These are phyloP conservation scores for Zygogramma bicolorata DNA, from an alignment of 2,888 invertebrate genomes.

Conservation along the genomic window DNA sequence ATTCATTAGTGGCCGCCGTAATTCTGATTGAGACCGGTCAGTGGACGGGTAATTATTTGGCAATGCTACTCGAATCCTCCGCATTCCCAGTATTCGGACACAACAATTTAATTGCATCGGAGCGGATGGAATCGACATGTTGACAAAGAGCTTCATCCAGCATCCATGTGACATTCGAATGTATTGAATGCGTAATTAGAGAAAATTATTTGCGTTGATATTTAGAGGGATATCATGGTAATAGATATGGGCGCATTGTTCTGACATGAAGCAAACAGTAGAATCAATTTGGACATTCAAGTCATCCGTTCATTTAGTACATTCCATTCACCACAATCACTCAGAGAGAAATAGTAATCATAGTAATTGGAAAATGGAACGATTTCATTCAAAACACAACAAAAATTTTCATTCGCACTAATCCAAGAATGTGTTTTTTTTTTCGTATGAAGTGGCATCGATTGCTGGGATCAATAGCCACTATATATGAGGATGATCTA, in stretches of 20 bases:
- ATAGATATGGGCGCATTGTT: not conserved
- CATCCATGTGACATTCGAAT: slow-evolving; percentile 2
- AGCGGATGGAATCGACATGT: slow-evolving; percentile 5
- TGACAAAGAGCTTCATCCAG: not conserved
- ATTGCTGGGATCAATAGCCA: too few relatives aligned
- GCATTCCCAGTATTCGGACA: slow-evolving; percentile 1
- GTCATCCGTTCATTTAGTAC: too few relatives aligned
- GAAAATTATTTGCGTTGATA: not conserved
- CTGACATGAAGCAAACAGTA: not conserved
- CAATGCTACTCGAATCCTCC: not conserved
- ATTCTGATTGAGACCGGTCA: slow-evolving; percentile 5
- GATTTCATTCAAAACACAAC: too few relatives aligned
- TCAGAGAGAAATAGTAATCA: too few relatives aligned
- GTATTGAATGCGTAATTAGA: not conserved
- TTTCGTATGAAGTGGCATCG: too few relatives aligned
- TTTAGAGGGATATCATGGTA: not conserved
- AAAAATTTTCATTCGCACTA: too few relatives aligned
- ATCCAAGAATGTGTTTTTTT: too few relatives aligned
- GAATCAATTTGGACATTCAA: not conserved
- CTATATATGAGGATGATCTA: too few relatives aligned
- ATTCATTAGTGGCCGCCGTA: not conserved
- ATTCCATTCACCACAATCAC: too few relatives aligned
- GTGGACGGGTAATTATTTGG: not conserved
- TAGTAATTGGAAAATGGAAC: too few relatives aligned
- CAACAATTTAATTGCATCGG: slow-evolving; percentile 7